Evolutionary conservation across 2,113 vertebrate species (phyloP).

Genomic region (Microtus richardsoni): DNA sequence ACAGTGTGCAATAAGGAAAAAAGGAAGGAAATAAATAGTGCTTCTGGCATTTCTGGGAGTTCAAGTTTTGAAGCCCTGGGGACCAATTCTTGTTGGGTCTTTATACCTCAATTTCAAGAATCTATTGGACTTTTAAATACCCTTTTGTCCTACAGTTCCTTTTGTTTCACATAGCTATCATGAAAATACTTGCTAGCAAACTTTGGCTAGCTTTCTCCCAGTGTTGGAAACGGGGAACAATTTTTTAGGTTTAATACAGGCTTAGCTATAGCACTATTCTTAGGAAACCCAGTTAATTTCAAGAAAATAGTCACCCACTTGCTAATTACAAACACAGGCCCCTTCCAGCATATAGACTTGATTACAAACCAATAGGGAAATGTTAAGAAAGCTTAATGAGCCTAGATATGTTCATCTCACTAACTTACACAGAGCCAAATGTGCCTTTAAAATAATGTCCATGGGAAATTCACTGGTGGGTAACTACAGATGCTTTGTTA

Average conservation of each 20-base stretch:
- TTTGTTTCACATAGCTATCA: not conserved
- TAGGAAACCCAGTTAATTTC: not conserved
- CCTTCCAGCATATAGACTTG: not conserved
- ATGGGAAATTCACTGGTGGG: not conserved
- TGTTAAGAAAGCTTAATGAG: fast-evolving
- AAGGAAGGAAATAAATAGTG: conserved; percentile 51
- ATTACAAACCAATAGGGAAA: not conserved
- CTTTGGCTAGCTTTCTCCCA: not conserved
- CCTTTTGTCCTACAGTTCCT: not conserved
- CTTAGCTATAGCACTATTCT: not conserved
- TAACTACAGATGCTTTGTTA: not conserved
- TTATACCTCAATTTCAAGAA: conserved; percentile 41
- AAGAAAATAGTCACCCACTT: not conserved
- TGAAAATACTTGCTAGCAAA: conserved; percentile 23
- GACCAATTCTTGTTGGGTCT: conserved; percentile 25
- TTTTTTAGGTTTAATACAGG: not conserved
- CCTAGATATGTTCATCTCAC: too few relatives aligned
- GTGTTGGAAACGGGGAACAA: not conserved
- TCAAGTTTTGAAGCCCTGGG: not conserved
- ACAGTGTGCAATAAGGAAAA: conserved; percentile 64
- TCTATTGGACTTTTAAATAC: conserved; percentile 33
- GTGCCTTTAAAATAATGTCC: not conserved
- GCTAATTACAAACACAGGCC: not conserved
- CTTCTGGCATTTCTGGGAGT: conserved; percentile 15
- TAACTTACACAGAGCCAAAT: not conserved